A percentile compares a stretch with the other conserved stretches of the same genome.
Conservation (phyloP, 2,113 vertebrate genomes). For the Leptobrachium leishanense region DNA sequence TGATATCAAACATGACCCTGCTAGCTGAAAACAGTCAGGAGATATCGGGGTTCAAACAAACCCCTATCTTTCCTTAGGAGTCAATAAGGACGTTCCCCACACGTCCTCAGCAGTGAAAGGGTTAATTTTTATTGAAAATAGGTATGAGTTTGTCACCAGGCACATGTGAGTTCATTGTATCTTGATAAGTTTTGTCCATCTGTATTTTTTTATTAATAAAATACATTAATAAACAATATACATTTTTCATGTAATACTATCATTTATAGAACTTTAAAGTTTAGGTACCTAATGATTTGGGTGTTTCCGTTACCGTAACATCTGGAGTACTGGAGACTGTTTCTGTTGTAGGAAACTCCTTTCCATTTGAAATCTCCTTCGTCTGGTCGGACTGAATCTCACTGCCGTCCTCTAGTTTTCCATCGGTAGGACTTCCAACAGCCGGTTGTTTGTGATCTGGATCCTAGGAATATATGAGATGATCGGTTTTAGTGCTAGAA, state of each 20-base stretch:
- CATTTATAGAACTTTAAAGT: neutral
- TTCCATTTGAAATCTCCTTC: neutral
- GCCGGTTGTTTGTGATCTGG: neutral
- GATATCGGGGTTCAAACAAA: too few relatives aligned
- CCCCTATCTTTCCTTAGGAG: too few relatives aligned
- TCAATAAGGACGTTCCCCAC: too few relatives aligned
- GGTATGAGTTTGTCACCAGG: too few relatives aligned
- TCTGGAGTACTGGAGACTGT: constrained; percentile 5
- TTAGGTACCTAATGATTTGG: constrained; percentile 23
- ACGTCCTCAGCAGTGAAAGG: too few relatives aligned
- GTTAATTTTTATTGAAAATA: too few relatives aligned
- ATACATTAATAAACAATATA: too few relatives aligned
- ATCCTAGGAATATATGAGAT: neutral
- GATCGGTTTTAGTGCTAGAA: neutral
- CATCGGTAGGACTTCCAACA: constrained; percentile 5
- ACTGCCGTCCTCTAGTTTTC: constrained; percentile 1
- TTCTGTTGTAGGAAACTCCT: neutral
- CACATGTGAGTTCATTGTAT: too few relatives aligned
- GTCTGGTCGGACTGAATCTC: constrained; percentile 10
- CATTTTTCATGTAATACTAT: neutral
- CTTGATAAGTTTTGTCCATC: too few relatives aligned
- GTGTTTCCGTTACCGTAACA: neutral
- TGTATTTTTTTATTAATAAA: too few relatives aligned
- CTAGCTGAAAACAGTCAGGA: too few relatives aligned
- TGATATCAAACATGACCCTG: too few relatives aligned